Percentiles rank a stretch among this genome's conserved stretches.
These are phyloP conservation scores for Tetragonisca angustula DNA, from an alignment of 2,888 invertebrate genomes.

Conservation along the genomic window DNA sequence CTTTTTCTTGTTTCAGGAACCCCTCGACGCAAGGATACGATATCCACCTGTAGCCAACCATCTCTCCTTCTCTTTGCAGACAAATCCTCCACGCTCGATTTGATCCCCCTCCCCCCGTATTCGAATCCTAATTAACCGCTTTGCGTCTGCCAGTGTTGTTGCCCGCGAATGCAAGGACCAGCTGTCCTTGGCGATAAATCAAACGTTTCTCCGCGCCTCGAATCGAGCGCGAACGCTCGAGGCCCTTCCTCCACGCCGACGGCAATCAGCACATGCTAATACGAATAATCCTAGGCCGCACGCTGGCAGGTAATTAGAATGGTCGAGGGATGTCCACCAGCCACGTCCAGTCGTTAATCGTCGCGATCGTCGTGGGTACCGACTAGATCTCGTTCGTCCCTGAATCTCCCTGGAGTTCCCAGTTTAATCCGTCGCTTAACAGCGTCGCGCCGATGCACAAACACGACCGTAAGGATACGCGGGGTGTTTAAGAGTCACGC, in stretches of 20 bases:
- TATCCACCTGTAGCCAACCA: slow-evolving; percentile 2
- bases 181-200: slow-evolving; percentile 66
- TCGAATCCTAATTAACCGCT: slow-evolving; percentile 49
- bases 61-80: background rate
- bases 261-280: slow-evolving; percentile 76
- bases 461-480: slow-evolving; percentile 30
- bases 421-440: slow-evolving; percentile 52
- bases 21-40: background rate
- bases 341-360: slow-evolving; percentile 64
- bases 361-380: slow-evolving; percentile 22
- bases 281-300: slow-evolving; percentile 72
- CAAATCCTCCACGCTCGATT: slow-evolving; percentile 21
- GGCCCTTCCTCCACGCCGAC: slow-evolving; percentile 58
- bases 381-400: slow-evolving; percentile 39
- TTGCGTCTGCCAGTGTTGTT: slow-evolving; percentile 40
- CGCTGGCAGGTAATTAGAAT: slow-evolving; percentile 79
- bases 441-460: slow-evolving; percentile 17
- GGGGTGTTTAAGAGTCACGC: slow-evolving; percentile 47
- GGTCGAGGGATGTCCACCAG: slow-evolving; percentile 76
- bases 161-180: slow-evolving; percentile 45
- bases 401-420: slow-evolving; percentile 6
- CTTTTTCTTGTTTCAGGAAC: background rate
- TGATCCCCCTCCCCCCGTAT: background rate
- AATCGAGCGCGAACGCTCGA: slow-evolving; percentile 6
- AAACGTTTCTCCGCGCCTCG: slow-evolving; percentile 50